These are phyloP conservation scores for Embiotoca jacksoni DNA, from an alignment of 2,113 vertebrate species.

Conservation along the genomic window DNA sequence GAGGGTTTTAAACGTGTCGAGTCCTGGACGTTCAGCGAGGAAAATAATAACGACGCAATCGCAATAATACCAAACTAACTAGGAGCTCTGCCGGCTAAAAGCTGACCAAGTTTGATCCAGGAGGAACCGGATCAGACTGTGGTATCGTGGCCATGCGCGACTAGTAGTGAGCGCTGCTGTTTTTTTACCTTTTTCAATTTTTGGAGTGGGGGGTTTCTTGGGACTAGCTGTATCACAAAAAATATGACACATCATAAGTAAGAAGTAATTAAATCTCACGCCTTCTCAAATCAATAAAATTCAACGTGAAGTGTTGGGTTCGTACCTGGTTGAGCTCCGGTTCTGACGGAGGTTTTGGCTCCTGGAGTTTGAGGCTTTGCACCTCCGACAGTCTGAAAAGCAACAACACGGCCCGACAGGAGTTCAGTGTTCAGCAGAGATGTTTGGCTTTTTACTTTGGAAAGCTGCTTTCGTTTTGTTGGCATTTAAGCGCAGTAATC, in stretches of 20 bases:
- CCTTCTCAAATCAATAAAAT: not conserved
- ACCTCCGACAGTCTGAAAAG: conserved; percentile 76
- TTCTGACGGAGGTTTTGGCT: conserved; percentile 89
- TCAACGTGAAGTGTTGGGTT: fast-evolving
- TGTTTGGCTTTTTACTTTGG: too few species aligned
- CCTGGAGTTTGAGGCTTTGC: conserved; percentile 86
- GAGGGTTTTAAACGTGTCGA: not conserved
- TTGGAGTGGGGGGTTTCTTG: conserved; percentile 87
- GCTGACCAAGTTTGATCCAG: conserved; percentile 47
- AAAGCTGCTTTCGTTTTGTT: too few species aligned
- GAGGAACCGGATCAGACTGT: conserved; percentile 35
- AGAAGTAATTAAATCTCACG: not conserved
- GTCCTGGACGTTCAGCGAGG: not conserved
- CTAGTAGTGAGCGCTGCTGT: conserved; percentile 30
- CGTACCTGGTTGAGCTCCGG: conserved; percentile 77
- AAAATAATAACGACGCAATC: not conserved
- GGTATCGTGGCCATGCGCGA: not conserved
- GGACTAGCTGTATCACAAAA: conserved; percentile 83
- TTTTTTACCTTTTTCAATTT: conserved; percentile 86
- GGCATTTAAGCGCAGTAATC: too few species aligned
- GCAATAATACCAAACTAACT: not conserved
- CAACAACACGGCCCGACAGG: not conserved
- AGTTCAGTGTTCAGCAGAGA: not conserved
- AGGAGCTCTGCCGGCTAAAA: conserved; percentile 15
- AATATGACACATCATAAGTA: conserved; percentile 65